Percentiles rank a stretch among this genome's conserved stretches.
Conservation (phyloP, 2,888 invertebrate species). For the Drosophila bunnanda region DNA sequence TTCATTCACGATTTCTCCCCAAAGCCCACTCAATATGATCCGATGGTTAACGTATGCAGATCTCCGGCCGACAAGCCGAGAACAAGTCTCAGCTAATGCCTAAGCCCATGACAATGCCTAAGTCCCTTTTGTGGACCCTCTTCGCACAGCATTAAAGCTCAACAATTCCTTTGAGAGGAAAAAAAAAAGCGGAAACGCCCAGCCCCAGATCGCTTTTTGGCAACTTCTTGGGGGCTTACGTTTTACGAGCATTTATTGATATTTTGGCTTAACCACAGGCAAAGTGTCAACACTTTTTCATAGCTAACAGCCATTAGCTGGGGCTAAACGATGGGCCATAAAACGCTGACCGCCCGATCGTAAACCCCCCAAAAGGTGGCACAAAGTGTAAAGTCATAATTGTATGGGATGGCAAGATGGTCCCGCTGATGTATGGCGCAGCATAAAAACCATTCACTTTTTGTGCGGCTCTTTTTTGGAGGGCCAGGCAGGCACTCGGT, state of each 20-base stretch:
- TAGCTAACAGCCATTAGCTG: slow-evolving; percentile 50
- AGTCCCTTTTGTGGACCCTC: slow-evolving; percentile 37
- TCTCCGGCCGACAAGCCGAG: slow-evolving; percentile 28
- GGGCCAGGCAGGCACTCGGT: slow-evolving; percentile 47
- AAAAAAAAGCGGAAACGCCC: slow-evolving; percentile 65
- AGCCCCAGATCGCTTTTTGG: slow-evolving; percentile 50
- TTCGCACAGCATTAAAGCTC: slow-evolving; percentile 43
- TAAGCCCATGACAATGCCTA: slow-evolving; percentile 41
- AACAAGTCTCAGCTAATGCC: slow-evolving; percentile 43
- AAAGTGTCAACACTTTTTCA: slow-evolving; percentile 76
- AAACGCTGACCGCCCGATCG: slow-evolving; percentile 49
- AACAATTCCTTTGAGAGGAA: slow-evolving; percentile 26
- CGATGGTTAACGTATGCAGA: slow-evolving; percentile 36
- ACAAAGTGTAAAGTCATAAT: slow-evolving; percentile 62
- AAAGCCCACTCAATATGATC: slow-evolving; percentile 16
- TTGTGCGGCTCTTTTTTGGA: slow-evolving; percentile 65
- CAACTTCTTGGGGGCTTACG: slow-evolving; percentile 44
- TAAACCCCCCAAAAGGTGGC: slow-evolving; percentile 73
- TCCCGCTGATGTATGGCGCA: slow-evolving; percentile 46
- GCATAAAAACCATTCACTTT: slow-evolving; percentile 79
- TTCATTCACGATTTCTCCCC: slow-evolving; percentile 39
- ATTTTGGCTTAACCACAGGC: slow-evolving; percentile 28
- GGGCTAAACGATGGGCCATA: slow-evolving; percentile 58
- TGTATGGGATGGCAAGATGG: slow-evolving; percentile 32
- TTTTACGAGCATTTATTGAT: slow-evolving; percentile 75